Percentiles rank a stretch among this genome's conserved stretches.
These are phyloP conservation scores for Drosophila dives DNA, from an alignment of 2,888 invertebrate genomes.

Conservation along the genomic window DNA sequence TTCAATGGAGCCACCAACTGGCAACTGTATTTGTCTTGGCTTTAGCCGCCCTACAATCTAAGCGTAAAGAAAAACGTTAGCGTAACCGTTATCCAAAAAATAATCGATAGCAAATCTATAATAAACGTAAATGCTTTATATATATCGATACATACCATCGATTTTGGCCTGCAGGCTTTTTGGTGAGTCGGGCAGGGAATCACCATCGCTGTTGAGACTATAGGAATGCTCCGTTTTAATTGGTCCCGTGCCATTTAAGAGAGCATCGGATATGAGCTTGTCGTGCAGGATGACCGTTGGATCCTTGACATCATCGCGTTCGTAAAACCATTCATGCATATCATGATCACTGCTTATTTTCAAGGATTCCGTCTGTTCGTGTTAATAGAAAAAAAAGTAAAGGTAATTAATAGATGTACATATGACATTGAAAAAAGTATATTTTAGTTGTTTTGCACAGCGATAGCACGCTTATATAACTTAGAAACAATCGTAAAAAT, in stretches of 20 bases:
- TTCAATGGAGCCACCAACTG: slow-evolving; percentile 66
- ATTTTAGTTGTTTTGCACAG: slow-evolving; percentile 66
- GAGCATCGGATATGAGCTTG: slow-evolving; percentile 89
- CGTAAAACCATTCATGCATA: slow-evolving; percentile 89
- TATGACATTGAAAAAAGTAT: slow-evolving; percentile 42
- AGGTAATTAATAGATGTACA: slow-evolving; percentile 72
- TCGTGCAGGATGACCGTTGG: slow-evolving; percentile 92
- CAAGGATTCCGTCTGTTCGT: slow-evolving; percentile 88
- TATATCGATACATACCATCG: slow-evolving; percentile 86
- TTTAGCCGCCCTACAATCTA: slow-evolving; percentile 18
- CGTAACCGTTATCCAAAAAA: slow-evolving; percentile 39
- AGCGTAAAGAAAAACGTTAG: slow-evolving; percentile 28
- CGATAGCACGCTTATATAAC: slow-evolving; percentile 76
- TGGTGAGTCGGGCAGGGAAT: slow-evolving; percentile 90
- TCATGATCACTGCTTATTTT: slow-evolving; percentile 88
- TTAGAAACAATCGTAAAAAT: slow-evolving; percentile 49
- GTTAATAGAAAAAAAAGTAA: slow-evolving; percentile 19
- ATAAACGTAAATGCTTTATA: neutral
- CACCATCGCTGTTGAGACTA: slow-evolving; percentile 91
- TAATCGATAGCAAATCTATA: slow-evolving; percentile 38
- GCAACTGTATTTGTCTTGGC: slow-evolving; percentile 70
- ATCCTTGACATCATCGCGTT: slow-evolving; percentile 88
- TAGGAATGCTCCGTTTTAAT: slow-evolving; percentile 98
- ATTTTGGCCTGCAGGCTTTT: slow-evolving; percentile 88
- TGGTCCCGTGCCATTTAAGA: slow-evolving; percentile 89